phyloP scores from a whole-genome alignment of 2,888 invertebrate species.

The Girardia tigrina region DNA sequence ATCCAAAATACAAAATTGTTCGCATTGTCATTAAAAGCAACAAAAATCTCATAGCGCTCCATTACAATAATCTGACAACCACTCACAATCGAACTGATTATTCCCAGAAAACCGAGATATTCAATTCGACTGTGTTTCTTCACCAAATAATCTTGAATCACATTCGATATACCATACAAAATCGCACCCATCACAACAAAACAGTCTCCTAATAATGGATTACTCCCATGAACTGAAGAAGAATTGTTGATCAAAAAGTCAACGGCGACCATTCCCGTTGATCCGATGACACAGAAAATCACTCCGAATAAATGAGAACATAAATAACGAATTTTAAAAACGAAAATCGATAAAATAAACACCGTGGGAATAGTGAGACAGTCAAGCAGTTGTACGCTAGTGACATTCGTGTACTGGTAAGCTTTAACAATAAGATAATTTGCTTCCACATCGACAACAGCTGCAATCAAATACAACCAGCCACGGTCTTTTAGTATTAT shows the following conservation, averaged over 20 bases:
- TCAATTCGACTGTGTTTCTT: constrained; percentile 64
- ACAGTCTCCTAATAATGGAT: constrained; percentile 68
- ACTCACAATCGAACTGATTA: constrained; percentile 65
- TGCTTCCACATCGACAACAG: constrained; percentile 70
- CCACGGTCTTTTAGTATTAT: constrained; percentile 60
- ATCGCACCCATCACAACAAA: constrained; percentile 65
- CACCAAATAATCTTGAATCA: constrained; percentile 67
- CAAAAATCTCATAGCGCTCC: neutral
- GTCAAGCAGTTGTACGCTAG: constrained; percentile 66
- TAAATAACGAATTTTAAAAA: constrained; percentile 63
- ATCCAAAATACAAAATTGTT: neutral
- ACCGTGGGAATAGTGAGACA: constrained; percentile 73
- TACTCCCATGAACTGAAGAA: constrained; percentile 57
- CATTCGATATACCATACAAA: constrained; percentile 66
- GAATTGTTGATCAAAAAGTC: constrained; percentile 56
- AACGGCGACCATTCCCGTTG: constrained; percentile 68
- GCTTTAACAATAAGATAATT: constrained; percentile 68
- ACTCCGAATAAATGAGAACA: constrained; percentile 67
- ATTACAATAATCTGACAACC: constrained; percentile 55
- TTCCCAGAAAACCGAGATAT: constrained; percentile 66
- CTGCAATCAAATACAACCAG: constrained; percentile 65
- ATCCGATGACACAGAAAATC: constrained; percentile 65
- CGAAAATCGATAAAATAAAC: constrained; percentile 63
- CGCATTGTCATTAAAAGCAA: neutral
- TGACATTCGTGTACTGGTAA: constrained; percentile 62